These are phyloP conservation scores for Phalanger gymnotis DNA, from an alignment of 2,797 vertebrate genomes.

Conservation along the genomic window DNA sequence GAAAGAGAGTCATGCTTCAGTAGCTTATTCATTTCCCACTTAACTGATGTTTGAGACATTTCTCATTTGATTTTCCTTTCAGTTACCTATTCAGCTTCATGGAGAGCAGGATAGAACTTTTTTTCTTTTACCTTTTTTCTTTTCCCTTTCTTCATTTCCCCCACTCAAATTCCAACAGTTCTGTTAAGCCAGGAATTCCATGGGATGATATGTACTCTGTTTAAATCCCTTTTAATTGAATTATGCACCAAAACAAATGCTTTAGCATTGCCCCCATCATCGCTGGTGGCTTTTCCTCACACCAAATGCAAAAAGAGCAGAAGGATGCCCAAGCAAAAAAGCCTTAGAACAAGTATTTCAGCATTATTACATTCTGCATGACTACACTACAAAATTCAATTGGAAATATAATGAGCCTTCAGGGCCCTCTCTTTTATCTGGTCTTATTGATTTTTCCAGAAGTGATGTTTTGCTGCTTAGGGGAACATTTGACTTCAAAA, in stretches of 20 bases:
- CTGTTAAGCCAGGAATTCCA: neutral
- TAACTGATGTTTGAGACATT: constrained; percentile 41
- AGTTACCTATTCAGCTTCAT: constrained; percentile 37
- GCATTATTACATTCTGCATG: constrained; percentile 29
- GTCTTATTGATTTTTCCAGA: constrained; percentile 43
- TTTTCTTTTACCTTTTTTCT: constrained; percentile 8
- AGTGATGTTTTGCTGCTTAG: constrained; percentile 57
- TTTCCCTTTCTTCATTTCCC: neutral
- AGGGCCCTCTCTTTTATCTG: constrained; percentile 36
- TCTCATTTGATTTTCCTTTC: constrained; percentile 49
- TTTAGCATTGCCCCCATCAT: neutral
- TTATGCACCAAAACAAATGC: neutral
- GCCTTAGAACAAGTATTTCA: constrained; percentile 29
- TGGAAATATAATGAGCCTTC: neutral
- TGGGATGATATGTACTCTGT: neutral
- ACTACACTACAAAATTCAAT: constrained; percentile 45
- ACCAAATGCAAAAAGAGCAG: neutral
- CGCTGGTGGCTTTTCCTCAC: neutral
- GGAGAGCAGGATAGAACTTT: constrained; percentile 31
- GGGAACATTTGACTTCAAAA: constrained; percentile 60
- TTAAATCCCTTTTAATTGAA: neutral
- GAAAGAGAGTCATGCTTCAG: constrained; percentile 1
- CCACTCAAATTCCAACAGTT: constrained; percentile 1
- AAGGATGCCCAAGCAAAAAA: constrained; percentile 26
- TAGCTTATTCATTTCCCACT: constrained; percentile 54